phyloP scores from a whole-genome alignment of 2,113 vertebrate species.

The Camelus dromedarius region DNA sequence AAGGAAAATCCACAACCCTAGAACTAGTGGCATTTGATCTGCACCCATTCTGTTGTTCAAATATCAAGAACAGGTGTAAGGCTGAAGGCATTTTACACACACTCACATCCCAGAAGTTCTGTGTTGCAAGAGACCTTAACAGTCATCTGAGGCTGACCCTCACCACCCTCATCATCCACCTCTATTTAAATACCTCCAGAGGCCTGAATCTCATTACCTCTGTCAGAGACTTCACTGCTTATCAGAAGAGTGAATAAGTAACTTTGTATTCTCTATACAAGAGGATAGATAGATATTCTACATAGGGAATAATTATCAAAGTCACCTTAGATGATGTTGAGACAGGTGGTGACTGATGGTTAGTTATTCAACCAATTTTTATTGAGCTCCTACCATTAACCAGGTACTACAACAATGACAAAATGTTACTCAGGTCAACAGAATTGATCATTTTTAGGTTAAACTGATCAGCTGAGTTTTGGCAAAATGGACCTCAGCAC shows the following conservation, averaged over 20 bases:
- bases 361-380: slow-evolving; percentile 18
- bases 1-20: neutral
- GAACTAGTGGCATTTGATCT: neutral
- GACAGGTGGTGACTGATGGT: neutral
- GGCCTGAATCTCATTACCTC: neutral
- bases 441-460: neutral
- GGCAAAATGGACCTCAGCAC: neutral
- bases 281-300: neutral
- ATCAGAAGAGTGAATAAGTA: neutral
- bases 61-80: neutral
- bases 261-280: neutral
- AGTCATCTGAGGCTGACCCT: neutral
- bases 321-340: neutral
- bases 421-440: neutral
- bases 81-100: neutral
- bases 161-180: neutral
- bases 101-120: neutral
- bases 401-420: neutral
- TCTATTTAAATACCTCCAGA: neutral
- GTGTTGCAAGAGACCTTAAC: neutral
- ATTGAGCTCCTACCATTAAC: neutral
- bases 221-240: neutral
- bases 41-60: neutral
- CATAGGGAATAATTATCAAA: neutral
- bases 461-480: neutral